These are phyloP conservation scores for Gerris lacustris DNA, from an alignment of 2,888 invertebrate genomes.

Conservation along the genomic window DNA sequence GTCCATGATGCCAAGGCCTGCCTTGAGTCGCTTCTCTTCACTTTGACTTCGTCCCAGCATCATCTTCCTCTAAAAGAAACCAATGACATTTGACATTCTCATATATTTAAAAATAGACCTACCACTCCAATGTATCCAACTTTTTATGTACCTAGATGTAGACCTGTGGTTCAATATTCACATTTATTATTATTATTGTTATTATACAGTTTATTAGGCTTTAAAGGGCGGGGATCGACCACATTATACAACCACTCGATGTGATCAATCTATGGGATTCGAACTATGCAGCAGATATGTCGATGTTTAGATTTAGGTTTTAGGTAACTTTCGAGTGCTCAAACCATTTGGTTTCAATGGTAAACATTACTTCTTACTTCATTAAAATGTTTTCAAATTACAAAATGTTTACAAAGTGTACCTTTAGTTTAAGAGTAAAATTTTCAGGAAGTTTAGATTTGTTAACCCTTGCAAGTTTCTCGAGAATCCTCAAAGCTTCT, in stretches of 20 bases:
- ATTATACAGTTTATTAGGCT: too few relatives aligned
- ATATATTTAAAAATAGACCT: background rate
- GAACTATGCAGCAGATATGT: too few relatives aligned
- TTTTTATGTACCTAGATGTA: background rate
- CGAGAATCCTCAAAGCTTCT: slow-evolving; percentile 66
- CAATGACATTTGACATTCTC: too few relatives aligned
- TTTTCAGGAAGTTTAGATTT: slow-evolving; percentile 60
- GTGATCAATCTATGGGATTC: too few relatives aligned
- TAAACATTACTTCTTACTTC: too few relatives aligned
- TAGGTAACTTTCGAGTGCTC: too few relatives aligned
- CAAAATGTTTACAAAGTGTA: slow-evolving; percentile 28
- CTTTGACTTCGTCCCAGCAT: slow-evolving; percentile 46
- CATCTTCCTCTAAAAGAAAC: slow-evolving; percentile 51
- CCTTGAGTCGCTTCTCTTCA: slow-evolving; percentile 42
- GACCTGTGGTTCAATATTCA: background rate
- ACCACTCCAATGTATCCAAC: background rate
- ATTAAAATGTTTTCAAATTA: too few relatives aligned
- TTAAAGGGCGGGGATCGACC: too few relatives aligned
- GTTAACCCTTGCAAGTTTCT: slow-evolving; percentile 65
- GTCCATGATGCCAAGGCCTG: slow-evolving; percentile 47
- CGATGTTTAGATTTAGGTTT: too few relatives aligned
- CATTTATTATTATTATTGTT: too few relatives aligned
- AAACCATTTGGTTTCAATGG: too few relatives aligned
- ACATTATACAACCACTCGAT: too few relatives aligned
- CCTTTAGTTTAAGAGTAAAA: slow-evolving; percentile 53